Evolutionary conservation across 2,113 vertebrate genomes (phyloP), one percentile per base, ranked within the genome.

Genomic region (Mola mola): DNA sequence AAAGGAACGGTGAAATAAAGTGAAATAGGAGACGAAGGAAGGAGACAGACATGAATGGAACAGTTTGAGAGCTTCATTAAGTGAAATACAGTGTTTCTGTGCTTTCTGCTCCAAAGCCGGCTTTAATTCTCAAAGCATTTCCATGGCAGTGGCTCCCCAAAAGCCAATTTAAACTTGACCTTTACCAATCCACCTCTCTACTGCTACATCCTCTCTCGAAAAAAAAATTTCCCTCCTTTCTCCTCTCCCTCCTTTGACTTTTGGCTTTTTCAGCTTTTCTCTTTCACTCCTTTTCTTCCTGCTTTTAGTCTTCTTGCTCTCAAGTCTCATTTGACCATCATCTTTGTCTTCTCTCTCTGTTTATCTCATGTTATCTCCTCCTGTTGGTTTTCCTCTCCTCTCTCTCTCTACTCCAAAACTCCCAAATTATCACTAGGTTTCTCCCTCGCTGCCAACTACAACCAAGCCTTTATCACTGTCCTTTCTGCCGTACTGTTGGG

Each of bases 91-190:
- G 41, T 11, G 63, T 66, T 66, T 71, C 34, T 70, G 42, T 47
- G 55, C 44, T 56, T 62, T 46, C 44, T 76, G 59, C 64, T 77
- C 71, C 8, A 0, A 1, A 46, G 58, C 53, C 62, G 9, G 4
- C 74, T 86, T 83, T 75, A 64, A 79, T 82, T 82, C 72, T 82
- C 78, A 83, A 83, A 86, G 75, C 53, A 64, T 68, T 71, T 71
- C 52, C 78, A 71, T 51, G 77, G 63, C 74, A 55, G 78, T 74
- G 25, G 70, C 81, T 82, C 73, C 64, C 53, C 37, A 22, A 48
- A 70, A 83, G 70, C 69, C 82, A 83, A 86, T 83, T 79, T 79
- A 78, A 77, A 72, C 7, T 22, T 80, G 84, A 85, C 84, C 84
- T 87, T 88, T 85, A 56, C n/a, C 79, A 72, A 63, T 61, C 66